These are phyloP conservation scores for Lipotes vexillifer DNA, from an alignment of 2,113 vertebrate genomes.

Conservation along the genomic window DNA sequence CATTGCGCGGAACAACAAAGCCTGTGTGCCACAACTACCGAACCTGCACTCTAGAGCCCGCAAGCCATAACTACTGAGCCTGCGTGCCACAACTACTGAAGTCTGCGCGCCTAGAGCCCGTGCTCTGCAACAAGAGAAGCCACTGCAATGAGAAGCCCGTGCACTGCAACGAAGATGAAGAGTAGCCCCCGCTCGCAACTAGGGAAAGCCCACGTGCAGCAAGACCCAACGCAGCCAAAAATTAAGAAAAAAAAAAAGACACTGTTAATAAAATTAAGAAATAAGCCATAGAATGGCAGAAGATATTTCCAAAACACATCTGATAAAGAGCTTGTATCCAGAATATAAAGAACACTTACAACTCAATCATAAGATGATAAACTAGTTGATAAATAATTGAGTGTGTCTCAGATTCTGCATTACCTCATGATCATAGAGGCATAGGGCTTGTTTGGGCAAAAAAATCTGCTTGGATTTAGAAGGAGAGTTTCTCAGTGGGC, in stretches of 20 bases:
- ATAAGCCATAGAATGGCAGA: background rate
- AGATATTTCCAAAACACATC: background rate
- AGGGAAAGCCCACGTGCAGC: no score
- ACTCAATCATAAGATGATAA: background rate
- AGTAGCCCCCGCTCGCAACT: no score
- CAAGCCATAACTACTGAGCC: no score
- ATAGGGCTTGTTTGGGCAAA: background rate
- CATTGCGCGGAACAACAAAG: no score
- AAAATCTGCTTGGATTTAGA: background rate
- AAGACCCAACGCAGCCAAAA: no score
- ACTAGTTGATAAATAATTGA: background rate
- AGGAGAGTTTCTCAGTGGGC: background rate
- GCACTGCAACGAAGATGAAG: no score
- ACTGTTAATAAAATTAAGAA: background rate
- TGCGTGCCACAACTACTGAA: no score
- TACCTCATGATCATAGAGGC: background rate
- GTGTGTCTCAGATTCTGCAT: background rate
- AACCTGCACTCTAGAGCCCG: no score
- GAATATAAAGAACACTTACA: background rate
- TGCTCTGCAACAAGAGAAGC: no score
- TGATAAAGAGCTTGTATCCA: background rate
- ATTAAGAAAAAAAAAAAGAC: background rate
- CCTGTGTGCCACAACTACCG: no score
- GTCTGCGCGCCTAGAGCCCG: accelerated
- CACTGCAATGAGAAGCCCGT: no score